Conservation (phyloP, 1,140 invertebrate genomes). For the Drosophila ananassae region DNA sequence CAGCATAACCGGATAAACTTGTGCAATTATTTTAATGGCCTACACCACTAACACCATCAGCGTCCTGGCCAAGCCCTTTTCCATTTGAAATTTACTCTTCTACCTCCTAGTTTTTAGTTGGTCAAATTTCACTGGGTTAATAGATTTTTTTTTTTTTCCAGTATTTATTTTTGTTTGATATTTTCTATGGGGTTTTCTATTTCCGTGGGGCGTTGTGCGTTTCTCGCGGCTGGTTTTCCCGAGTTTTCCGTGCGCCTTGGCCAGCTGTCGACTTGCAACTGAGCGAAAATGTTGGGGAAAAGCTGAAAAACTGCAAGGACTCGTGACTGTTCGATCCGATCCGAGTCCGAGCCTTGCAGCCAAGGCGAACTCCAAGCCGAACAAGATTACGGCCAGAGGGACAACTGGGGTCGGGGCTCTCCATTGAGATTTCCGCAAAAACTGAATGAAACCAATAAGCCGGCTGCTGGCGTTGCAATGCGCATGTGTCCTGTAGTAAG, state of each 20-base stretch:
- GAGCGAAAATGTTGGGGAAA: conserved; percentile 28
- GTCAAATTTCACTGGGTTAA: conserved; percentile 8
- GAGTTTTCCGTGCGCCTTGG: conserved; percentile 62
- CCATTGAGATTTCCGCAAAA: conserved; percentile 65
- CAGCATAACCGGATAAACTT: conserved; percentile 53
- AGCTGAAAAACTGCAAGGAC: conserved; percentile 64
- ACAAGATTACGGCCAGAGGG: not conserved
- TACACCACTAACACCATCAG: conserved; percentile 20
- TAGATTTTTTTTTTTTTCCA: conserved; percentile 7
- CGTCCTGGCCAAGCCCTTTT: conserved; percentile 26
- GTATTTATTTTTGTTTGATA: conserved; percentile 35
- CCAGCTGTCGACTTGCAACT: conserved; percentile 77
- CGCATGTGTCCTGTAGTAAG: conserved; percentile 59
- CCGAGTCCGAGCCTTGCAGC: conserved; percentile 36
- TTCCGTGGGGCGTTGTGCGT: conserved; percentile 27
- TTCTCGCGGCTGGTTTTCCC: conserved; percentile 35
- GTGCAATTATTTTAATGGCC: conserved; percentile 52
- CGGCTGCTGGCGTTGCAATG: conserved; percentile 34
- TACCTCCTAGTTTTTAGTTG: conserved; percentile 2
- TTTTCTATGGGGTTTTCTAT: conserved; percentile 26
- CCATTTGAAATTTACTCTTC: conserved; percentile 21
- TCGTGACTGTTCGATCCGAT: conserved; percentile 25
- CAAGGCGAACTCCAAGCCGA: conserved; percentile 45
- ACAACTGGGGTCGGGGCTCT: conserved; percentile 12
- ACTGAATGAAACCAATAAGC: conserved; percentile 51